These are phyloP conservation scores for Thecophora atra DNA, from an alignment of 2,888 invertebrate genomes.

Conservation along the genomic window DNA sequence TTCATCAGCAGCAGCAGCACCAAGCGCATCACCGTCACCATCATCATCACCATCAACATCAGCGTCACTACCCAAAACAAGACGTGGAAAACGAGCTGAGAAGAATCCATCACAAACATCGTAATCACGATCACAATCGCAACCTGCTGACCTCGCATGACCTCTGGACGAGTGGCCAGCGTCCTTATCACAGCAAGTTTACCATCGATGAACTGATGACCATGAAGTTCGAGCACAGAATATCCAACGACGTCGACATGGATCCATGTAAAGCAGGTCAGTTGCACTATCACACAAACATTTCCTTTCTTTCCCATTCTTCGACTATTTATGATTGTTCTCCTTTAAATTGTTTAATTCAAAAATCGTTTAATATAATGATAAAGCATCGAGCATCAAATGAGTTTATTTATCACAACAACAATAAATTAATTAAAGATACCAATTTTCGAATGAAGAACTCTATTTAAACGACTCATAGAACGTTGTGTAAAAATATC, in stretches of 20 bases:
- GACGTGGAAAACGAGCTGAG: conserved; percentile 9
- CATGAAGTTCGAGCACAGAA: conserved; percentile 73
- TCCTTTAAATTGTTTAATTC: too few relatives aligned
- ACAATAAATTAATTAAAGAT: too few relatives aligned
- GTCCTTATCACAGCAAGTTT: conserved; percentile 66
- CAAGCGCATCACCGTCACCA: conserved; percentile 44
- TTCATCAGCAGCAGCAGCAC: conserved; percentile 42
- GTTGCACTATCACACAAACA: conserved; percentile 51
- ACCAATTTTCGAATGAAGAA: too few relatives aligned
- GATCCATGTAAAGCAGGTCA: conserved; percentile 90
- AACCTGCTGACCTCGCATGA: conserved; percentile 1
- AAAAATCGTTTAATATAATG: too few relatives aligned
- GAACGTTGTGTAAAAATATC: background rate
- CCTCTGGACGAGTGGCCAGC: conserved; percentile 41
- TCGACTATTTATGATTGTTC: too few relatives aligned
- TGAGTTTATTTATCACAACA: too few relatives aligned
- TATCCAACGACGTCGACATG: conserved; percentile 80
- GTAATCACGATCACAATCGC: conserved; percentile 13
- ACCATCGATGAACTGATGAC: conserved; percentile 76
- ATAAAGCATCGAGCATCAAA: too few relatives aligned
- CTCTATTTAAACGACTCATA: too few relatives aligned
- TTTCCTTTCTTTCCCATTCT: too few relatives aligned
- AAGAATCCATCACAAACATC: conserved; percentile 22
- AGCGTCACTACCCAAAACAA: conserved; percentile 41
- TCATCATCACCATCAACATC: conserved; percentile 41